A percentile compares a stretch with the other conserved stretches of the same genome.
Conservation (phyloP, 2,113 vertebrate species). For the Prunella himalayana region DNA sequence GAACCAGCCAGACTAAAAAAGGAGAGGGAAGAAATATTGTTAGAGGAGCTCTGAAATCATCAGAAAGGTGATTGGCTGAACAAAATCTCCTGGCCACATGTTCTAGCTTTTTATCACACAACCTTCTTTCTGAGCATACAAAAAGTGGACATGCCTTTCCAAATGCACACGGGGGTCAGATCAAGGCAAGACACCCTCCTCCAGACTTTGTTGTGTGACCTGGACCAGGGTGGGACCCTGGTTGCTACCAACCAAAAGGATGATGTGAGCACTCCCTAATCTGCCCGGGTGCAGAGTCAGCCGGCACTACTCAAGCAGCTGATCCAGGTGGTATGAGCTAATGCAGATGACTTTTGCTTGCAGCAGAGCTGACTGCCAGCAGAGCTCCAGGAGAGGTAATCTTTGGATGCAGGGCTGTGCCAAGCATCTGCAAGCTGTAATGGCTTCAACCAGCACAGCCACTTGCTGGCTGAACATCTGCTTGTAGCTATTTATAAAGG, state of each 20-base stretch:
- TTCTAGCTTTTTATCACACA: background rate
- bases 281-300: background rate
- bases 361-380: conserved; percentile 25
- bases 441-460: background rate
- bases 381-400: conserved; percentile 33
- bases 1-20: background rate
- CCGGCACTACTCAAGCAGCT: background rate
- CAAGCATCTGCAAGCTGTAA: conserved; percentile 38
- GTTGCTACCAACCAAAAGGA: background rate
- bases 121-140: background rate
- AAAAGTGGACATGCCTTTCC: background rate
- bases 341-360: conserved; percentile 9
- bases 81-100: background rate
- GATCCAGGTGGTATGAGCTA: conserved; percentile 46
- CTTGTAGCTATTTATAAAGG: background rate
- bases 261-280: background rate
- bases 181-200: background rate
- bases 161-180: background rate
- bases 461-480: conserved; percentile 45
- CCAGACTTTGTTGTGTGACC: background rate
- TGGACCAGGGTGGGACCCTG: background rate
- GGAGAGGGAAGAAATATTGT: background rate
- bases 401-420: background rate
- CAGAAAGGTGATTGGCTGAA: background rate
- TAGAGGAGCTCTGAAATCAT: background rate